A percentile compares a stretch with the other conserved stretches of the same genome.
phyloP scores from a whole-genome alignment of 2,113 vertebrate genomes.

The Callospermophilus lateralis region DNA sequence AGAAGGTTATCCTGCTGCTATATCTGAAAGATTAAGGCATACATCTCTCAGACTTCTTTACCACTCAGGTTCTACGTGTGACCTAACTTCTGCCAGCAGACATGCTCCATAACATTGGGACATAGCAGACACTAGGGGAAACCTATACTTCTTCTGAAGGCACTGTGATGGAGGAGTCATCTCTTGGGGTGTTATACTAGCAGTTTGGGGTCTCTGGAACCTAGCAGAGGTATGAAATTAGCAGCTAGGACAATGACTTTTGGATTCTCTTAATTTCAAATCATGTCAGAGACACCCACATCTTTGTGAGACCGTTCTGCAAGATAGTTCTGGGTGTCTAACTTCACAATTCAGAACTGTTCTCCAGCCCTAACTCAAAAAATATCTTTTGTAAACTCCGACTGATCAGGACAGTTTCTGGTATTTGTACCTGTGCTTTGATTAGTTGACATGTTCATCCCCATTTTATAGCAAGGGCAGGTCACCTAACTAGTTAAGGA shows the following conservation, averaged over 20 bases:
- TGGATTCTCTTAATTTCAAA: not conserved
- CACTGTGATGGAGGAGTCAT: not conserved
- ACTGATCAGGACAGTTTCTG: not conserved
- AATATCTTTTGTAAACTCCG: not conserved
- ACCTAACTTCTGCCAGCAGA: not conserved
- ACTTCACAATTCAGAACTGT: not conserved
- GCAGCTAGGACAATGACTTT: not conserved
- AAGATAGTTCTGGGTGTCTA: not conserved
- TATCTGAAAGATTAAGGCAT: not conserved
- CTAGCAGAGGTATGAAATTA: not conserved
- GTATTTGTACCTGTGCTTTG: not conserved
- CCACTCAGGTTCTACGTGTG: not conserved
- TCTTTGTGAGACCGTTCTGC: fast-evolving
- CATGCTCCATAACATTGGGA: not conserved
- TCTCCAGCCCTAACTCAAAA: not conserved
- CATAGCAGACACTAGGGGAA: too few relatives aligned
- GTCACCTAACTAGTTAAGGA: not conserved
- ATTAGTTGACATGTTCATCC: not conserved
- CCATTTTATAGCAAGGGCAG: not conserved
- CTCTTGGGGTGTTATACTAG: not conserved
- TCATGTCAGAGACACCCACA: not conserved
- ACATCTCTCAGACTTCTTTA: not conserved
- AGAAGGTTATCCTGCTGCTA: not conserved
- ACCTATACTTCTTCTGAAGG: not conserved
- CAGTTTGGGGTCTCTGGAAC: not conserved